Evolutionary conservation across 2,113 vertebrate genomes (phyloP), one percentile per base, ranked within the genome.

Genomic region (Meleagris gallopavo): DNA sequence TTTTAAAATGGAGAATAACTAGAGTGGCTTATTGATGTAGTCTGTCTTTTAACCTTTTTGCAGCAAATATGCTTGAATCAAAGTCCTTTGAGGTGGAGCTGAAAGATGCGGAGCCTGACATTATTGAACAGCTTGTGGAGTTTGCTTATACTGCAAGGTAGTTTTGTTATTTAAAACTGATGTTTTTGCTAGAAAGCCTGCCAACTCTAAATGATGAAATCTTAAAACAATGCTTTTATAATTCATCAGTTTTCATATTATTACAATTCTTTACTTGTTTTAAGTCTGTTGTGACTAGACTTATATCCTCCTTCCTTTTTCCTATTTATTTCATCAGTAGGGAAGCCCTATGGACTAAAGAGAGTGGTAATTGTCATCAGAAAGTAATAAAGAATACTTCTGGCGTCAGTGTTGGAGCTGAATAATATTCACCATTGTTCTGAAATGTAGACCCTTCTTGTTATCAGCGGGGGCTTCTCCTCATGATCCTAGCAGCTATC

Each of bases 1-100:
- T 91, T 65, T 79, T 36, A 54, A 84, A 81, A 79, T 0, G 2
- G 83, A 21, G 16, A 65, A 3, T 79, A 61, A 62, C 32, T 52
- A 4, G 21, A 75, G 54, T 62, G 41, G 20, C 20, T 67, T 86
- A 32, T 46, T 94, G 40, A 88, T 91, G 43, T 27, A 75, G n/a
- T 89, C 89, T 94, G 27, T 86, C 19, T 94, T 67, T 88, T 94
- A 52, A 91, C 91, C 60, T 88, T 58, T 86, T 96, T 94, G 83
- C 96, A 99, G 99, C 99, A 89, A 99, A 99, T 96, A 99, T 99
- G 99, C 98, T 99, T 97, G 99, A 99, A 97, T 99, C 99, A 12
- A 99, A 98, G 80, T 99, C 98, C 71, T 99, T 99, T 86, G 99
- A 99, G 97, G 99, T 99, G 95, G 99, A 99, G 93, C 98, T 99